Conservation (phyloP, 2,797 vertebrate genomes). For the Astyanax mexicanus region DNA sequence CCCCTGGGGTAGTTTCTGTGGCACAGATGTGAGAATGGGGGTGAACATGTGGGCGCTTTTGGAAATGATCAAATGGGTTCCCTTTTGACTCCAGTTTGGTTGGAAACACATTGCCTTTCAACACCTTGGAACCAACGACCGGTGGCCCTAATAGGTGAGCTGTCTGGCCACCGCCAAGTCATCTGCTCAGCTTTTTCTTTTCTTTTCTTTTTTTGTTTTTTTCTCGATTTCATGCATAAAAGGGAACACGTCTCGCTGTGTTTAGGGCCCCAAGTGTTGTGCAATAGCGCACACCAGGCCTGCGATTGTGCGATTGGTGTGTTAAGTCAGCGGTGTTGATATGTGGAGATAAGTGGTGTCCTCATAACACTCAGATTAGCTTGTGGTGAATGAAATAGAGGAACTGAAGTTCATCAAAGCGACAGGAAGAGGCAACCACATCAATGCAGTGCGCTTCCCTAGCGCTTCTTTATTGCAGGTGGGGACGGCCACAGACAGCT, state of each 20-base stretch:
- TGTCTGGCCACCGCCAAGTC: slow-evolving; percentile 35
- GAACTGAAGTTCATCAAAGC: slow-evolving; percentile 57
- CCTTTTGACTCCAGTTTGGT: slow-evolving; percentile 49
- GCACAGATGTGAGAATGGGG: slow-evolving; percentile 55
- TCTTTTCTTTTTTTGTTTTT: no score
- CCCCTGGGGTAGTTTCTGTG: slow-evolving; percentile 52
- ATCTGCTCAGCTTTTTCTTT: slow-evolving; percentile 29
- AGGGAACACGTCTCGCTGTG: slow-evolving; percentile 35
- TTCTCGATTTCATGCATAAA: slow-evolving; percentile 1
- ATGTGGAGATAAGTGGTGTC: slow-evolving; percentile 55
- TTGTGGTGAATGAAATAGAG: slow-evolving; percentile 57
- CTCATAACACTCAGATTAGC: slow-evolving; percentile 54
- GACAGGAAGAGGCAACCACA: slow-evolving; percentile 52
- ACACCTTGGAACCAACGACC: slow-evolving; percentile 36
- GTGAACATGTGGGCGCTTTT: slow-evolving; percentile 48
- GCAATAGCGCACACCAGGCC: background rate
- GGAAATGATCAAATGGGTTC: slow-evolving; percentile 55
- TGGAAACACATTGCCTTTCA: slow-evolving; percentile 57
- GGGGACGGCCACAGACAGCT: slow-evolving; percentile 40
- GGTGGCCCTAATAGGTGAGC: slow-evolving; percentile 44
- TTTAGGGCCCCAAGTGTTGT: slow-evolving; percentile 32
- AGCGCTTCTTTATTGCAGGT: slow-evolving; percentile 50
- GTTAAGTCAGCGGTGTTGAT: slow-evolving; percentile 58
- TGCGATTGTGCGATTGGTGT: slow-evolving; percentile 18
- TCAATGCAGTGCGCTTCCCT: slow-evolving; percentile 49